These are phyloP conservation scores for Galaxea fascicularis DNA, from an alignment of 92 coral and sea anemone species.

Conservation along the genomic window DNA sequence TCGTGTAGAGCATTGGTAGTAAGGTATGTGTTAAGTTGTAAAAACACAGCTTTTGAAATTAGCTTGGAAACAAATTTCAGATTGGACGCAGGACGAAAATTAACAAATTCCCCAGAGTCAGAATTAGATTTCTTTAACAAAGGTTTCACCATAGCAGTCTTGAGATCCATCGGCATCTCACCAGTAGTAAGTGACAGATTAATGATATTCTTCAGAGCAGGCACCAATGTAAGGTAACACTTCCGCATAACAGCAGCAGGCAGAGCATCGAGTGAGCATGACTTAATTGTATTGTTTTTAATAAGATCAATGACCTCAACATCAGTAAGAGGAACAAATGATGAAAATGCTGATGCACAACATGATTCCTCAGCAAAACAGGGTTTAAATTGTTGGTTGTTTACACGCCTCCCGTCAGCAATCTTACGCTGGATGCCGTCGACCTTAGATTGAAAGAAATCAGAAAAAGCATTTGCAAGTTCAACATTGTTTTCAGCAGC, in stretches of 20 bases:
- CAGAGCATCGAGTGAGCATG: too few relatives aligned
- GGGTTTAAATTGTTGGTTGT: background rate
- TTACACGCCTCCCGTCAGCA: background rate
- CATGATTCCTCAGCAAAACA: background rate
- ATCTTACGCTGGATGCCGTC: background rate
- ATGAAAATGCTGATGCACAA: background rate
- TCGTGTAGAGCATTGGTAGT: conserved; percentile 19
- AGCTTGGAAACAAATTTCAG: too few relatives aligned
- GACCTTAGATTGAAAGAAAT: too few relatives aligned
- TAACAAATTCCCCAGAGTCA: conserved; percentile 30
- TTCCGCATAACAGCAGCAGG: conserved; percentile 6
- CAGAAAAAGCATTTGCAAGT: too few relatives aligned
- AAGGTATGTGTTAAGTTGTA: conserved; percentile 29
- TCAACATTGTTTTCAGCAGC: too few relatives aligned
- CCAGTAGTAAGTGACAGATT: background rate
- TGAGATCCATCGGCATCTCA: conserved; percentile 31
- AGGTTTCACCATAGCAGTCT: conserved; percentile 46
- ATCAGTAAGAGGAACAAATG: too few relatives aligned
- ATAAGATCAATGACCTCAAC: too few relatives aligned
- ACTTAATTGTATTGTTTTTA: too few relatives aligned
- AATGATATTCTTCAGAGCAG: background rate
- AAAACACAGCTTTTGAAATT: conserved; percentile 1
- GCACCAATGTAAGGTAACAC: conserved; percentile 11
- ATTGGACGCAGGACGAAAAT: conserved; percentile 45
- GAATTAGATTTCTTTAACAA: conserved; percentile 40